Evolutionary conservation across 2,888 invertebrate species (phyloP), one percentile per base, ranked within the genome.

Genomic region (Melanchra persicariae): DNA sequence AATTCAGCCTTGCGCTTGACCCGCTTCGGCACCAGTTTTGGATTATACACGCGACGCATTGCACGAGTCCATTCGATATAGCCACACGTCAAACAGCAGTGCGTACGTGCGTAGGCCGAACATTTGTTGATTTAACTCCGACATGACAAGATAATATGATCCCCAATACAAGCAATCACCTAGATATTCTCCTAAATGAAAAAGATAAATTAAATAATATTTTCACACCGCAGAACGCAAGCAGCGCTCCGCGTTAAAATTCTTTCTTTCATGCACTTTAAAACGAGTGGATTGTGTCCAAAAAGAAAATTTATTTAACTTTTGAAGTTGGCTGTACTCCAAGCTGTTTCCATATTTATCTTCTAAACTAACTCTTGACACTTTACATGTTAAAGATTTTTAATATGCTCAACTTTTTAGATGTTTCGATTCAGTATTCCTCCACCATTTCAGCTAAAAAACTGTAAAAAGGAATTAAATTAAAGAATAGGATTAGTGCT

Each of bases 331-430:
- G 94, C 93, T 45, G 74, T 74, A 78, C 77, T 93, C 94, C 94
- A 94, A 94, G 89, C 82, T 78, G 85, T 81, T 87, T 91, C 89
- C 90, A 88, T 91, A 91, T 90, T 89, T 92, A 91, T 90, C 87
- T 85, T 87, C 88, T 90, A 89, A 90, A 91, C 89, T 89, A 76
- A 82, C 54, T 75, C 74, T 67, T 76, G 77, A 73, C 71, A 60
- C 57, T 68, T 77, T 59, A 60, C 66, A 72, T 75, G 74, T 64
- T 68, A 66, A 64, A 68, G 45, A 67, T 71, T 82, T 66, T 68
- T 72, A 17, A 51, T 77, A 73, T 63, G 37, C 30, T 51, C 51
- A 65, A 68, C 30, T 73, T 68, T 67, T 83, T 63, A 57, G 43
- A 58, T 57, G 51, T 74, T 52, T 34, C 17, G 24, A 52, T 75